A percentile compares a stretch with the other conserved stretches of the same genome.
Evolutionary conservation across 1,140 invertebrate genomes (phyloP).

Genomic region (Drosophila virilis): DNA sequence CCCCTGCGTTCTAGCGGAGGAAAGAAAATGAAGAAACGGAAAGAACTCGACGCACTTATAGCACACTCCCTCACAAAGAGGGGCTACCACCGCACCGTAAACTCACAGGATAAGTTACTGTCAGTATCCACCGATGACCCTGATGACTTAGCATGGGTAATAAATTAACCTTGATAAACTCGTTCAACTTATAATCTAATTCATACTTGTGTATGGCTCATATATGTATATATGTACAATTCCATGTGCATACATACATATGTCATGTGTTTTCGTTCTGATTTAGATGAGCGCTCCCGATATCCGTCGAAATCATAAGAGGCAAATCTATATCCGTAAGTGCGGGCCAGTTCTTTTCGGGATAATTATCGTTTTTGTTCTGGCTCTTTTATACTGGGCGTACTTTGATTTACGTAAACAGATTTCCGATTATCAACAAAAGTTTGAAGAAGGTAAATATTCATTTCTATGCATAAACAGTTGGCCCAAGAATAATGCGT

Average conservation of each 20-base stretch:
- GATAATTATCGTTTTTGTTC: conserved; percentile 60
- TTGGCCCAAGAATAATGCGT: not conserved
- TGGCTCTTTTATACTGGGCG: conserved; percentile 78
- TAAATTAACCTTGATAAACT: not conserved
- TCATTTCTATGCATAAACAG: not conserved
- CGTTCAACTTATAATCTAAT: not conserved
- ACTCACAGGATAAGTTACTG: conserved; percentile 84
- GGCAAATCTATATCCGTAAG: conserved; percentile 63
- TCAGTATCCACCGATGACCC: conserved; percentile 85
- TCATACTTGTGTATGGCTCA: conserved; percentile 5
- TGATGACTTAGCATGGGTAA: conserved; percentile 83
- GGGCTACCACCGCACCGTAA: conserved; percentile 45
- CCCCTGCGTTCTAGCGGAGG: conserved; percentile 82
- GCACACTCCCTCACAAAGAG: conserved; percentile 74
- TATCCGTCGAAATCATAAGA: conserved; percentile 65
- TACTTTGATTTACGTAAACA: conserved; percentile 81
- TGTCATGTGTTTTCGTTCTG: conserved; percentile 14
- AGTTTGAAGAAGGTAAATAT: conserved; percentile 79
- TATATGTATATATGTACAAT: not conserved
- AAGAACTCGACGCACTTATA: conserved; percentile 85
- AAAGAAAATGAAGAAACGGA: conserved; percentile 85
- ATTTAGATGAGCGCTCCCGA: conserved; percentile 61
- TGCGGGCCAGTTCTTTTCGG: conserved; percentile 73
- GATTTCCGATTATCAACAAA: conserved; percentile 74
- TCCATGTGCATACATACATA: not conserved